Evolutionary conservation across 2,113 vertebrate species (phyloP), one percentile per base, ranked within the genome.

Genomic region (Narcine bancroftii): DNA sequence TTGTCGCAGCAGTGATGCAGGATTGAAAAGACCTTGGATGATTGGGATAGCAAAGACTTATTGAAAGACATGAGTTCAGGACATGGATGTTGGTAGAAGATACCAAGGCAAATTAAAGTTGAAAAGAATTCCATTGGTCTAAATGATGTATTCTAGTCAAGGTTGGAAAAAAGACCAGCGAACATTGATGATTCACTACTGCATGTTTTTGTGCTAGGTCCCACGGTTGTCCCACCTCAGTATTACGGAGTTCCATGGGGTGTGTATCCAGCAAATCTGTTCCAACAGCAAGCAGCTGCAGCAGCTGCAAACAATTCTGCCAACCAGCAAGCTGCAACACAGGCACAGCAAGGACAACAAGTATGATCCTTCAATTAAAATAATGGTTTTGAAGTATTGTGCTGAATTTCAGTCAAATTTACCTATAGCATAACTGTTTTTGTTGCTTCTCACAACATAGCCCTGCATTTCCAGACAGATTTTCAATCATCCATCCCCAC

Each of bases 181-280:
- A 69, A 36, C 24, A 17, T 69, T 45, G 60, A 11, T 91, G 65
- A 47, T 69, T 91, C 36, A 91, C 85, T 36, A 47, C 21, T 75
- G 45, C 36, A 24, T 92, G 21, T 92, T 93, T 92, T 93, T 66
- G 29, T n/a, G 53, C 92, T 93, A 99, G 98, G 98, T 92, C 98
- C 98, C 63, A 95, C 98, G 92, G 98, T 99, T 93, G 98, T 99
- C 94, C 98, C 98, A 0, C 98, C 98, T 93, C 98, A 99, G 95
- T 99, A 99, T 96, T 99, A 99, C 0, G 97, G 98, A 2, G 98
- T 99, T 93, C 98, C 98, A 0, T 99, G 98, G 98, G 98, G 98
- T 3, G 98, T 99, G 92, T 99, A 99, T 96, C 98, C 98, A 92
- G 98, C 98, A 94, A 99, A 98, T 95, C 96, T 99, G 94, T 99